phyloP scores from a whole-genome alignment of 2,888 invertebrate genomes.

The Xanthia togata region DNA sequence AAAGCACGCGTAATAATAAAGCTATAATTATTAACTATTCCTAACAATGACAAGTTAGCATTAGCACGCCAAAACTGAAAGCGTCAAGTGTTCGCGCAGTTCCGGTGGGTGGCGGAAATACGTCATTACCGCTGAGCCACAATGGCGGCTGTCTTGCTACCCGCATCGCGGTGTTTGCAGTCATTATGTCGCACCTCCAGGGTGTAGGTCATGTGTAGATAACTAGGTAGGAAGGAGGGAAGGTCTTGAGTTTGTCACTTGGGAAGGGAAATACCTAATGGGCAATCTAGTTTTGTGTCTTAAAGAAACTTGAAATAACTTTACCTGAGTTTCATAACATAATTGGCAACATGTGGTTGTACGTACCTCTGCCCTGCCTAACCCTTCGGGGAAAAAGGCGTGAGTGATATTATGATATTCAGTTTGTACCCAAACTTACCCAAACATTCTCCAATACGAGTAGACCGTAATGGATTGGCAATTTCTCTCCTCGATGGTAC shows the following conservation, averaged over 20 bases:
- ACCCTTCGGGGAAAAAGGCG: background rate
- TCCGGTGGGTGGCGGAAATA: slow-evolving; percentile 73
- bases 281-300: background rate
- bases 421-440: background rate
- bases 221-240: background rate
- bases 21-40: background rate
- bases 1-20: background rate
- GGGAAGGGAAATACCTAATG: background rate
- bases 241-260: background rate
- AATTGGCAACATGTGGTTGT: background rate
- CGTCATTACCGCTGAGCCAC: slow-evolving; percentile 76
- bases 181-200: slow-evolving; percentile 65
- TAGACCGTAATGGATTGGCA: background rate
- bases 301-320: background rate
- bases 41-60: slow-evolving; percentile 18
- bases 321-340: too few species aligned
- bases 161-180: slow-evolving; percentile 47
- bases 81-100: slow-evolving; percentile 40
- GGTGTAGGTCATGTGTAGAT: slow-evolving; percentile 44
- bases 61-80: slow-evolving; percentile 31
- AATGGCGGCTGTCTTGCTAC: slow-evolving; percentile 67
- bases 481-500: background rate
- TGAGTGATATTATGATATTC: too few species aligned
- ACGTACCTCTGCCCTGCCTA: too few species aligned
- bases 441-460: background rate